These are phyloP conservation scores for Prionace glauca DNA, from an alignment of 2,797 vertebrate genomes.

Conservation along the genomic window DNA sequence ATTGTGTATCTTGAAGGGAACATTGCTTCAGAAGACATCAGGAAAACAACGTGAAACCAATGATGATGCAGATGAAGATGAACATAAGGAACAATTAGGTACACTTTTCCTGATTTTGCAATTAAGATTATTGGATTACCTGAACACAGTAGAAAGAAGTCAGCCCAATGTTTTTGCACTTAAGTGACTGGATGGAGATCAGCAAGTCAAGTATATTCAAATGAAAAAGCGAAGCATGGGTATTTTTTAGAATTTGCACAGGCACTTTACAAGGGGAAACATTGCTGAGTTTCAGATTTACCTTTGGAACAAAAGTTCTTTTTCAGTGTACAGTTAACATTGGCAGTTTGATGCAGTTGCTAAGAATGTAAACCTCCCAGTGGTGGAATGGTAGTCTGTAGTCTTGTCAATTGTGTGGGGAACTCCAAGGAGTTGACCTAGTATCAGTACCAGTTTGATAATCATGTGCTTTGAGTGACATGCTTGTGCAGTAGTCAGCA, in stretches of 20 bases:
- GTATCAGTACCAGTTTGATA: not conserved
- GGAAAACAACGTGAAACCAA: no score
- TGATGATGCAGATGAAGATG: no score
- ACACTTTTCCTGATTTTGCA: no score
- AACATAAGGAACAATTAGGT: no score
- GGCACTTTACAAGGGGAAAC: not conserved
- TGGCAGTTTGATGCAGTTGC: not conserved
- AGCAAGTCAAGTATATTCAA: not conserved
- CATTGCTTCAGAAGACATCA: no score
- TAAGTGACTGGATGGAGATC: not conserved
- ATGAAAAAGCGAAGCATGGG: not conserved
- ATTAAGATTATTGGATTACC: no score
- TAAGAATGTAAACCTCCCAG: not conserved
- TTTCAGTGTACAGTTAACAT: not conserved
- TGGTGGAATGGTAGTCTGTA: not conserved
- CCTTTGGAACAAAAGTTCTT: not conserved
- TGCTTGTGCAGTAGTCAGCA: no score
- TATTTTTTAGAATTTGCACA: not conserved
- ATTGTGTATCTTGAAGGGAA: no score
- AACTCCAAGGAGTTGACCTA: not conserved
- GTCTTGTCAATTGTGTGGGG: not conserved
- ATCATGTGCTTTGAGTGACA: not conserved
- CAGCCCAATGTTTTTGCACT: not conserved
- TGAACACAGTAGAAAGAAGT: no score
- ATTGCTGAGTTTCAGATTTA: not conserved